Base-by-base conservation (phyloP, 2,888 invertebrate species). In the Neoitamus cyanurus region DNA sequence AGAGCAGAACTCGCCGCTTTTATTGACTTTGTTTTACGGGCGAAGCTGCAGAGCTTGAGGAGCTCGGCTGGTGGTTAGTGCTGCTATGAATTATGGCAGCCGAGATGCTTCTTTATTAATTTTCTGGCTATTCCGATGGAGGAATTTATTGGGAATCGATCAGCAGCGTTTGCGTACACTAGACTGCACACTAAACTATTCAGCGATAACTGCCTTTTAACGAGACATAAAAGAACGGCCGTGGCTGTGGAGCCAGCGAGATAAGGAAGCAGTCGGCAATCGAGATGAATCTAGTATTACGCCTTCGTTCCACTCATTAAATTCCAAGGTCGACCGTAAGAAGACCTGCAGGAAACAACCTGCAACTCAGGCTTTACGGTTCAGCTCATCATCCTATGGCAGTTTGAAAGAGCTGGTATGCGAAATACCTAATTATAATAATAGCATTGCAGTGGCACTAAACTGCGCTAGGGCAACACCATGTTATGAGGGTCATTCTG, bases 11-110 rank as follows among this genome's bases (percentile, higher is more conserved):
- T 31, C n/a, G 28, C 30, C 15, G 25, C 25, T 31, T 70, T 70
- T 70, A 70, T 15, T 70, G 70, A 11, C 30, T 70, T 70, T 70
- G 30, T 70, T 70, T 70, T 31, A 70, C 70, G 58, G 58, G 58
- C 58, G 58, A 58, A 15, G 58, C 58, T 20, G 25, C 9, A 20
- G 58, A 58, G 58, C 9, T 20, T 58, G 25, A n/a, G 42, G 20
- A 58, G 25, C 58, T 9, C 58, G 58, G 15, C 58, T 58, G 20
- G 58, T 58, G 58, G 58, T 58, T 58, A 58, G 58, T 58, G 58
- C 58, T 58, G 58, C 20, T 58, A 58, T 58, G 58, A 58, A 9
- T 58, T 58, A 58, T 58, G 20, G 48, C 48, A 48, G 15, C 20
- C 48, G 58, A 20, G 15, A 58, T 58, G 58, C 58, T 58, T 58